Evolutionary conservation across 2,113 vertebrate species (phyloP).

Genomic region (Toxotes chatareus): DNA sequence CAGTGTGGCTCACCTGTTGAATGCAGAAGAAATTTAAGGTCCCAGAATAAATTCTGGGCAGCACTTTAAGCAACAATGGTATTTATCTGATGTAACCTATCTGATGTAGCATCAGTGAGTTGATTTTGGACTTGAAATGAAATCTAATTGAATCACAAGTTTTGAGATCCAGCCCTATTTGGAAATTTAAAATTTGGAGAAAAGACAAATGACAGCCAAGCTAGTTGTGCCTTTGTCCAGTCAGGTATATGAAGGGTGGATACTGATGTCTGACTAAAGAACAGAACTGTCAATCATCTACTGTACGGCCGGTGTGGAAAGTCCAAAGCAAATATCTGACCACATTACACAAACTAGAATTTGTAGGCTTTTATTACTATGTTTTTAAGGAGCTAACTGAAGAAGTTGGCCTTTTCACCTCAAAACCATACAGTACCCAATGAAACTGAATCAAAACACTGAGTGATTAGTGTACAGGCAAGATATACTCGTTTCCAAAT

Average conservation of each 20-base stretch:
- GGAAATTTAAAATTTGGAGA: not conserved
- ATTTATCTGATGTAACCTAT: too few species aligned
- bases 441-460: not conserved
- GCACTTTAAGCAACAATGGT: too few species aligned
- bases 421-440: not conserved
- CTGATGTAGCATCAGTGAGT: too few species aligned
- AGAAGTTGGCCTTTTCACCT: not conserved
- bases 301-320: too few species aligned
- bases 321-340: not conserved
- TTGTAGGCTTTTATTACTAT: not conserved
- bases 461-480: not conserved
- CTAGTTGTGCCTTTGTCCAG: not conserved
- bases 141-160: not conserved
- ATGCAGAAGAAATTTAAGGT: too few species aligned
- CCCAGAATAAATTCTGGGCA: too few species aligned
- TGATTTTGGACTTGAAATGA: not conserved
- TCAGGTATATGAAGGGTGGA: not conserved
- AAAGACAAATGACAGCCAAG: not conserved
- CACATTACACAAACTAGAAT: not conserved
- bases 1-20: too few species aligned
- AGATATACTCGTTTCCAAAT: not conserved
- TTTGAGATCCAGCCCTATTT: not conserved
- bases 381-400: not conserved
- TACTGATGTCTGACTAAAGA: not conserved
- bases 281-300: not conserved